phyloP scores from a whole-genome alignment of 2,113 vertebrate genomes.

The Heliornis fulica region DNA sequence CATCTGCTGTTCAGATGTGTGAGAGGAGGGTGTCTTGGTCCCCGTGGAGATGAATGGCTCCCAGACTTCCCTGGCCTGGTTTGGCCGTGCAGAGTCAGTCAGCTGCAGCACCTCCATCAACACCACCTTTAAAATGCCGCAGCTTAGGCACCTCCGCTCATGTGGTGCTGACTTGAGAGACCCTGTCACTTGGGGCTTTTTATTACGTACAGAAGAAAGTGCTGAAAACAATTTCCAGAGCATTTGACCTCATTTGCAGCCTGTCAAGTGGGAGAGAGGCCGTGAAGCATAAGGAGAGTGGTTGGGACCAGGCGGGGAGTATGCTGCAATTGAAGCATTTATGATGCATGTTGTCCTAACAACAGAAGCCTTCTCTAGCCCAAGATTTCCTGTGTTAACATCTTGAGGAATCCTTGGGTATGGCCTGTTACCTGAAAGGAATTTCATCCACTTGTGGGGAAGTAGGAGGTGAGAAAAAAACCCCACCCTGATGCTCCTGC shows the following conservation, averaged over 20 bases:
- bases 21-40: not conserved
- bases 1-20: not conserved
- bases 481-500: not conserved
- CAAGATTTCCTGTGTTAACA: slow-evolving; percentile 10
- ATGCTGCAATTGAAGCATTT: not conserved
- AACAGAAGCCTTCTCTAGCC: not conserved
- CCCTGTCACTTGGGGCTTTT: not conserved
- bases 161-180: not conserved
- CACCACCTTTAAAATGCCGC: not conserved
- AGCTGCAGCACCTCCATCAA: not conserved
- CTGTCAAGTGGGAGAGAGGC: slow-evolving; percentile 24
- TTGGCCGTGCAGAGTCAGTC: not conserved
- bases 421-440: slow-evolving; percentile 25
- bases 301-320: not conserved
- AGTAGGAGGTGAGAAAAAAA: slow-evolving; percentile 29
- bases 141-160: not conserved
- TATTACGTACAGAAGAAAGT: not conserved
- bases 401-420: slow-evolving; percentile 33
- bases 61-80: not conserved
- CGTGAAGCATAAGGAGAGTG: slow-evolving; percentile 22
- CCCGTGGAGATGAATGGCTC: not conserved
- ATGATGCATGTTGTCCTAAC: slow-evolving; percentile 22
- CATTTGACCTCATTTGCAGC: slow-evolving; percentile 31
- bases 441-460: not conserved
- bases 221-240: not conserved